A percentile compares a stretch with the other conserved stretches of the same genome.
Conservation (phyloP, 1,140 invertebrate species). For the Drosophila kikkawai region DNA sequence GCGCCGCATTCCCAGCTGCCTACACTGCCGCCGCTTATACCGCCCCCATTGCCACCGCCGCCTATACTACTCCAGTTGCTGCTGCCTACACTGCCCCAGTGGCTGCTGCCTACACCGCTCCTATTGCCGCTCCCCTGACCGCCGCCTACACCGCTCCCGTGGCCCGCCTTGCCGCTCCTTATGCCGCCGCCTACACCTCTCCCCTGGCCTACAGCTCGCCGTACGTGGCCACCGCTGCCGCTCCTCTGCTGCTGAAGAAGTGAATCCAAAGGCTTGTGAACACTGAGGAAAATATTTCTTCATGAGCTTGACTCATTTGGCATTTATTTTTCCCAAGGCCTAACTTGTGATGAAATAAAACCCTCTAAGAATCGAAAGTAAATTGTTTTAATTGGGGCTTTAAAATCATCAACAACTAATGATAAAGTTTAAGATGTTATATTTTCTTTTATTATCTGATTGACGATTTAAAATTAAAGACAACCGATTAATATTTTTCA, state of each 20-base stretch:
- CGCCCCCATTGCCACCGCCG: constrained; percentile 51
- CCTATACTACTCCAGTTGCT: constrained; percentile 49
- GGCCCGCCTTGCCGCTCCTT: constrained; percentile 76
- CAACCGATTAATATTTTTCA: background rate
- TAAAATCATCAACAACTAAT: background rate
- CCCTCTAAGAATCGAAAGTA: constrained; percentile 5
- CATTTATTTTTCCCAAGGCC: constrained; percentile 30
- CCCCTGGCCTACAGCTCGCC: constrained; percentile 73
- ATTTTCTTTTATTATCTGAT: background rate
- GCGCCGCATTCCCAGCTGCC: constrained; percentile 79
- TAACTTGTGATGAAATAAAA: constrained; percentile 60
- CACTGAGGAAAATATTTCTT: constrained; percentile 39
- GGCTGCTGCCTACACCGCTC: constrained; percentile 60
- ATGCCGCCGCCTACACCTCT: constrained; percentile 65
- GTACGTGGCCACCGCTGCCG: constrained; percentile 58
- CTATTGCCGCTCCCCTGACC: constrained; percentile 46
- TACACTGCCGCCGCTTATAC: constrained; percentile 59
- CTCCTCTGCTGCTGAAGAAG: constrained; percentile 76
- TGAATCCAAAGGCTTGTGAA: constrained; percentile 25
- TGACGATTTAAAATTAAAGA: background rate
- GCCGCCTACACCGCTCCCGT: constrained; percentile 65
- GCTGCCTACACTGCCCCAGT: constrained; percentile 61
- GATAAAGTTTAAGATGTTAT: background rate
- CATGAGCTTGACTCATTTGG: constrained; percentile 33
- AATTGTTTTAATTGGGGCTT: constrained; percentile 3